phyloP scores from a whole-genome alignment of 2,797 vertebrate species.

The Spatula clypeata region DNA sequence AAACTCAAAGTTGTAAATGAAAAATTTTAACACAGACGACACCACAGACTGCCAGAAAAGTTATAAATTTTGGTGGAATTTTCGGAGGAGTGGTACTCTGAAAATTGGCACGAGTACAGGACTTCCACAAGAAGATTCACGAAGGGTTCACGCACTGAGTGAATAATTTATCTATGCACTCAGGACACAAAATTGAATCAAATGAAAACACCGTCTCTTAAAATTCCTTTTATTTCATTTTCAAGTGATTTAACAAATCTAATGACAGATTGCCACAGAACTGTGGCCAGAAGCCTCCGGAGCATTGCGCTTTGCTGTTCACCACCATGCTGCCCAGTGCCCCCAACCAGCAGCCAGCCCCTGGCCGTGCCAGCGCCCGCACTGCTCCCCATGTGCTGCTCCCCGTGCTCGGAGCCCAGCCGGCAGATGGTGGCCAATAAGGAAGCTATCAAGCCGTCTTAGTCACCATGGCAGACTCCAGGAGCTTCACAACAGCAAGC shows the following conservation, averaged over 20 bases:
- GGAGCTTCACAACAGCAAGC: not conserved
- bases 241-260: not conserved
- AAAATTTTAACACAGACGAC: not conserved
- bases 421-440: slow-evolving; percentile 61
- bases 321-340: not conserved
- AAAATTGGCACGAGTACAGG: not conserved
- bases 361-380: no score
- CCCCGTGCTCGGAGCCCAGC: not conserved
- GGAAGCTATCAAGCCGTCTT: not conserved
- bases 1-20: not conserved
- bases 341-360: not conserved
- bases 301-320: not conserved
- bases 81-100: not conserved
- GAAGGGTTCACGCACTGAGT: not conserved
- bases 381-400: no score
- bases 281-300: not conserved
- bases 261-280: not conserved
- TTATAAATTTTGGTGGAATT: accelerated
- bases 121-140: not conserved
- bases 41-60: not conserved
- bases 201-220: accelerated
- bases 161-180: not conserved
- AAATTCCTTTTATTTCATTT: not conserved
- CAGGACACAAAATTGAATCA: not conserved
- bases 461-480: not conserved